Evolutionary conservation across 2,113 vertebrate genomes (phyloP), one percentile per base, ranked within the genome.

Genomic region (Steatornis caripensis): DNA sequence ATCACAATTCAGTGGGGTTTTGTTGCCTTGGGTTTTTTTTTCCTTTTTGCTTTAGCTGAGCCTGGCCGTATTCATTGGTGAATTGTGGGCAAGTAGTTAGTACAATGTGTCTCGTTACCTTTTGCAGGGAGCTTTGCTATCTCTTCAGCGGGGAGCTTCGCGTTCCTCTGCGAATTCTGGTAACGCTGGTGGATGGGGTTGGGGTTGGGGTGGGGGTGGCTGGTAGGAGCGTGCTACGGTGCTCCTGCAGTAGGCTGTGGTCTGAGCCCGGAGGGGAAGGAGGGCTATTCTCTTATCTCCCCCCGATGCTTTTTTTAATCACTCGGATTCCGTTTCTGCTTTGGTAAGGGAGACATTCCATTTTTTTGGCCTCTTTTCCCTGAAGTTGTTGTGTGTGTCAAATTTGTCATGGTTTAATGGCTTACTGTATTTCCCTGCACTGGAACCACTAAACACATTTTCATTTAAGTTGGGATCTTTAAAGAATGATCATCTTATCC

Each of bases 401-500:
- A 84, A 92, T 97, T 96, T 96, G 96, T 97, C 95, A 93, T 69
- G 69, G 72, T 92, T 93, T 95, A 95, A 94, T 95, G 89, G 84
- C 84, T 96, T 71, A 79, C 88, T 96, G 43, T 96, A 90, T 95
- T 96, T 95, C 86, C 70, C 78, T 94, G 91, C 61, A 71, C 88
- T 86, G 83, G 87, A 94, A 90, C 93, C 92, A 93, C 94, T 94
- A 91, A 96, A 96, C 86, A 80, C 89, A 81, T 97, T 97, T 97
- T 94, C 85, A 89, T 95, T 95, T 96, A 94, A 93, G 95, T 96
- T 97, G 85, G 91, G 91, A 95, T 92, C 92, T 96, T 96, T 96
- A 92, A 96, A 96, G 95, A 96, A 96, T 96, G 86, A 96, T 97
- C 93, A 96, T 96, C 93, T 93, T 93, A 95, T 90, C 94, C 95